Evolutionary conservation across 2,888 invertebrate species (phyloP).

Genomic region (Nomada ruficornis): DNA sequence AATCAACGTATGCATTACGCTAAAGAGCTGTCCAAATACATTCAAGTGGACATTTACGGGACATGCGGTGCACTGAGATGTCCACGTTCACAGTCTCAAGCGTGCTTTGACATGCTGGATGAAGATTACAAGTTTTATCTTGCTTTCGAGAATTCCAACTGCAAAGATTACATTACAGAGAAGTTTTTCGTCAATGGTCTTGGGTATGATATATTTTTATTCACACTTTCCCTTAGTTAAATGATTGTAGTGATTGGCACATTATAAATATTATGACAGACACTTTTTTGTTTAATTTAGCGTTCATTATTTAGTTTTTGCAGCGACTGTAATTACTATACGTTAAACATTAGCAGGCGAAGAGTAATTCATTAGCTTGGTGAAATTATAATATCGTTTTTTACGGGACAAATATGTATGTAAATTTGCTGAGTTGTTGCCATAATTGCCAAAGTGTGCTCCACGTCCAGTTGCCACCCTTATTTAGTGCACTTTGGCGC

Average conservation of each 20-base stretch:
- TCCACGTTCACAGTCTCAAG: constrained; percentile 91
- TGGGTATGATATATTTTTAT: constrained; percentile 85
- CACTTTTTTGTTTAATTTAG: too few relatives aligned
- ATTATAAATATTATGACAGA: too few relatives aligned
- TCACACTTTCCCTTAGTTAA: too few relatives aligned
- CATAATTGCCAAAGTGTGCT: constrained; percentile 49
- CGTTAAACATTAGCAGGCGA: neutral
- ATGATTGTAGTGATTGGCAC: too few relatives aligned
- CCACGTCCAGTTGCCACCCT: constrained; percentile 30
- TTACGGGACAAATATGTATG: neutral
- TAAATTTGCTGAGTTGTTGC: constrained; percentile 25
- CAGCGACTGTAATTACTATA: neutral
- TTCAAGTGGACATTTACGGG: constrained; percentile 96
- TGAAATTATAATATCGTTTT: neutral
- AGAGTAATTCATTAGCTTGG: neutral
- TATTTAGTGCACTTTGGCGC: constrained; percentile 40
- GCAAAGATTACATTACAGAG: constrained; percentile 97
- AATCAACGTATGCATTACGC: constrained; percentile 96
- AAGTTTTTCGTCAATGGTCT: constrained; percentile 98
- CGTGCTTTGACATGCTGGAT: constrained; percentile 95
- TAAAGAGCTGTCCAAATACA: constrained; percentile 92
- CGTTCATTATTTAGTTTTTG: neutral
- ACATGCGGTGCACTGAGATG: constrained; percentile 94
- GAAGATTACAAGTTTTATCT: constrained; percentile 98
- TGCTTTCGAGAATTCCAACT: constrained; percentile 98